Conservation (phyloP, 2,888 invertebrate species). For the Eristalinus aeneus region DNA sequence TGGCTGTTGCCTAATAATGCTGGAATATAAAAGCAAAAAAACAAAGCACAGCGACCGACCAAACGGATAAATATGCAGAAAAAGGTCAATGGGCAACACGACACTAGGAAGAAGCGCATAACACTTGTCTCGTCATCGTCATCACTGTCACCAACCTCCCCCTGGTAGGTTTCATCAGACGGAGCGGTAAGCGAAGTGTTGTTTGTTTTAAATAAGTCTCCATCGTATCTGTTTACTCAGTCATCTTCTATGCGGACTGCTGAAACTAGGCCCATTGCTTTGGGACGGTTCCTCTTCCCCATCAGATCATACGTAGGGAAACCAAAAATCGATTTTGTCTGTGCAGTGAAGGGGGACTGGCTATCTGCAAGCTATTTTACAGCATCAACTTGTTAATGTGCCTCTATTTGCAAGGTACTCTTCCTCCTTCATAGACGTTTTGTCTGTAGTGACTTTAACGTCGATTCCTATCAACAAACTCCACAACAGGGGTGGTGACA, state of each 20-base stretch:
- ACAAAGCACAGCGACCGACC: constrained; percentile 56
- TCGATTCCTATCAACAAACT: neutral
- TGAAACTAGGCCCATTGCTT: constrained; percentile 49
- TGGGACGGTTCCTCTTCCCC: neutral
- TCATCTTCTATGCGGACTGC: neutral
- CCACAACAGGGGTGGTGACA: constrained; percentile 26
- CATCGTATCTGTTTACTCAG: neutral
- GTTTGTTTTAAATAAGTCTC: constrained; percentile 4
- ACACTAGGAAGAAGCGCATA: constrained; percentile 6
- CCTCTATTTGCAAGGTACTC: neutral
- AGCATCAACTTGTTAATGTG: neutral
- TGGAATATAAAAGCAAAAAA: constrained; percentile 50
- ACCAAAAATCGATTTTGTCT: constrained; percentile 43
- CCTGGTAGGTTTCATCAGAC: neutral
- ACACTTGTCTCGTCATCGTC: constrained; percentile 23
- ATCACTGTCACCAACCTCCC: neutral
- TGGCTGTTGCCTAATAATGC: constrained; percentile 54
- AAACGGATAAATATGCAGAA: constrained; percentile 63
- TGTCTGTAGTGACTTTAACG: neutral
- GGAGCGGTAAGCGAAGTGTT: neutral
- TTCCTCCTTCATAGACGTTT: neutral
- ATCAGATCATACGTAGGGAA: neutral
- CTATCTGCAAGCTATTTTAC: constrained; percentile 21
- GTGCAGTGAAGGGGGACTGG: neutral
- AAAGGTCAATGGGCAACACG: constrained; percentile 58